Base-by-base conservation (phyloP, 2,113 vertebrate genomes). In the Petrocephalus microphthalmus region DNA sequence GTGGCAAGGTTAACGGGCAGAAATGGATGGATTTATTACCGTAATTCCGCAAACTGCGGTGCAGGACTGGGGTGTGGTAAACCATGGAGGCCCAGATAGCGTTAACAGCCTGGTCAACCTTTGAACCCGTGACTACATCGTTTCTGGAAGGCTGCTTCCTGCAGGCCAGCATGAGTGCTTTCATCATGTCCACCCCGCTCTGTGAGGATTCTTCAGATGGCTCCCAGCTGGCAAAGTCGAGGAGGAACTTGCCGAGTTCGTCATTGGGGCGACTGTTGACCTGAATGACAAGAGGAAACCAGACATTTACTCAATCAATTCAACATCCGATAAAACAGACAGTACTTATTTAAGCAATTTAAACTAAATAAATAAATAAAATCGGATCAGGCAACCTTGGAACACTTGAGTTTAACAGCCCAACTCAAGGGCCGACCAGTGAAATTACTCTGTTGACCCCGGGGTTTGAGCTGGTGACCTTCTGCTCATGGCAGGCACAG, bases 31-130 rank as follows among this genome's bases (percentile, higher is more conserved):
- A 92, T 90, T 88, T 95, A 92, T 97, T 97, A 99, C 98, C 97
- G 91, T 97, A 97, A 94, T 90, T 96, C 89, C 93, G 96, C 89
- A 99, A 95, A 92, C 96, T 95, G 89, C 95, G 94, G 93, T 95
- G 96, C 90, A 99, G 96, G 89, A 96, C 95, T 89, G 98, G 97
- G 88, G 97, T 97, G 94, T 98, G 97, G 96, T 98, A 99, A 89
- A 99, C 94, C 97, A 99, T 97, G 92, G 96, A 96, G 67, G 97
- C 97, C 98, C 98, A 99, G 89, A 98, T 97, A 90, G 97, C 97
- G 91, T 99, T 99, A 93, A 99, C 97, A 93, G 98, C 98, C 95
- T 97, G 97, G 94, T 99, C 98, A 89, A 97, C 95, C 95, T 96
- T 96, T 87, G 96, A 95, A 91, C 98, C 97, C 84, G 94, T 91